Evolutionary conservation across 2,797 vertebrate species (phyloP), one percentile per base, ranked within the genome.

Genomic region (Sternotherus odoratus): DNA sequence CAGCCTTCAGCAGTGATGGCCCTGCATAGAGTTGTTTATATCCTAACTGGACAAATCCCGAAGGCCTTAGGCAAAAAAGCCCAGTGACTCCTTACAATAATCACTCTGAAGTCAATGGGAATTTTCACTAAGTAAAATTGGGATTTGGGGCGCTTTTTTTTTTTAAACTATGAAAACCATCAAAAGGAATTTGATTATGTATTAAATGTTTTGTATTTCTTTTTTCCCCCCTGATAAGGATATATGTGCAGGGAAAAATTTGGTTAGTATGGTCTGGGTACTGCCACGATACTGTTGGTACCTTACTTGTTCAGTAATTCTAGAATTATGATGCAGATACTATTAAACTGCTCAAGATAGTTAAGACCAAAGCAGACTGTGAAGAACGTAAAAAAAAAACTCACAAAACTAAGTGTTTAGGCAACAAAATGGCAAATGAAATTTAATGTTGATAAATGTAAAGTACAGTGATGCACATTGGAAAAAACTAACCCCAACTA

Each of bases 241-340:
- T 0, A 28, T 48, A 23, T 75, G 53, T 2, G 53, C 43, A 23
- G 23, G 9, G 24, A 23, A 46, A 48, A 81, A 95, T 69, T 72
- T 51, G 79, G 87, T 63, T 60, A 63, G 46, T 28, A 39, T 54
- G n/a, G 74, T n/a, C 79, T 92, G 33, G 77, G 48, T 80, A 50
- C 90, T 90, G 87, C 53, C 57, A 74, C 46, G 33, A 88, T 86
- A 53, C 81, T 95, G 16, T 82, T 91, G 48, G 17, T 3, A 33
- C 54, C 80, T 86, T 82, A 26, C 33, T 87, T 78, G 92, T 81
- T 0, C 1, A 15, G 56, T 72, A 94, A 79, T 91, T 77, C 49
- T 69, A n/a, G 79, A 75, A 84, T 28, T n/a, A 56, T 28, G 5
- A 43, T 43, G 43, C 43, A 43, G 43, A 43, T 43, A 43, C 43